These are phyloP conservation scores for Microtus montanus DNA, from an alignment of 2,113 vertebrate genomes.

Conservation along the genomic window DNA sequence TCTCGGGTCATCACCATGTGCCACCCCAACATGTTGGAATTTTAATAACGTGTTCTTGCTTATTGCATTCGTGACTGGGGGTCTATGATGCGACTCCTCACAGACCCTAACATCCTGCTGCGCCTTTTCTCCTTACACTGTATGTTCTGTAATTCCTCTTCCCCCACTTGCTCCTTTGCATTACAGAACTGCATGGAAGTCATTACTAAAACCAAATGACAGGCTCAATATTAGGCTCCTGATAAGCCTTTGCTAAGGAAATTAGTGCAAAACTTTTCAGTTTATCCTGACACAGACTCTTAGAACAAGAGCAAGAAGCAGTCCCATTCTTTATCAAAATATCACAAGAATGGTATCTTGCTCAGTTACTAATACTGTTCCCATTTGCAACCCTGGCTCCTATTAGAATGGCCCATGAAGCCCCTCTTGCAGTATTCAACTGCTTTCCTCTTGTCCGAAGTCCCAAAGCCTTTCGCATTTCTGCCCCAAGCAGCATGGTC, in stretches of 20 bases:
- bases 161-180: not conserved
- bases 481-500: not conserved
- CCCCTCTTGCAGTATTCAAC: not conserved
- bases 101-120: not conserved
- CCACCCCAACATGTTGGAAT: no score
- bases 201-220: not conserved
- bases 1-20: no score
- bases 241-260: not conserved
- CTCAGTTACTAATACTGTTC: no score
- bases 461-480: not conserved
- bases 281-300: not conserved
- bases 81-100: no score
- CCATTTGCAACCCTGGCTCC: no score
- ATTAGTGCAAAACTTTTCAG: not conserved
- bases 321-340: not conserved
- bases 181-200: not conserved
- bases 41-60: no score
- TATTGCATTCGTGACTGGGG: no score
- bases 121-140: not conserved
- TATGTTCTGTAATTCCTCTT: not conserved
- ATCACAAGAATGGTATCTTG: no score
- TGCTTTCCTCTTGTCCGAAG: not conserved
- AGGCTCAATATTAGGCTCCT: not conserved
- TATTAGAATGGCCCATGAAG: no score
- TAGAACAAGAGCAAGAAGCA: not conserved